Evolutionary conservation across 2,888 invertebrate species (phyloP).

Genomic region (Callyntrura sp.): DNA sequence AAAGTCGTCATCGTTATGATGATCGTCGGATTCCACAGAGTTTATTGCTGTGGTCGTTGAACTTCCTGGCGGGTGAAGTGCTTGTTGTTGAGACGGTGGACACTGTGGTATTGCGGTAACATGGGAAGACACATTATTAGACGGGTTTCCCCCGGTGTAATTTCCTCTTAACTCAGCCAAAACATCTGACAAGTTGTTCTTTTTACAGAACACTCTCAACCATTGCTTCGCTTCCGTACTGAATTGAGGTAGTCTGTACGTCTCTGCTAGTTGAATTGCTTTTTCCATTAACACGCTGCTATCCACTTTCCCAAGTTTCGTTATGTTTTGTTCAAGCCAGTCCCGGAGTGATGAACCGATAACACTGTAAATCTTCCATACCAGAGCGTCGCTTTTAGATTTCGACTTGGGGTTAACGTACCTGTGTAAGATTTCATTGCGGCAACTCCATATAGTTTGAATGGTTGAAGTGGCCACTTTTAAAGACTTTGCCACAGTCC

Average conservation of each 20-base stretch:
- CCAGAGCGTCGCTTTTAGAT: conserved; percentile 44
- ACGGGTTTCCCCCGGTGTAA: background rate
- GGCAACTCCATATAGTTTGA: conserved; percentile 77
- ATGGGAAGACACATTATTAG: background rate
- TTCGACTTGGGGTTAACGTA: conserved; percentile 59
- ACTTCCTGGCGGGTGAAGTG: background rate
- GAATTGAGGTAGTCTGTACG: conserved; percentile 43
- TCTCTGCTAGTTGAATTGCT: conserved; percentile 49
- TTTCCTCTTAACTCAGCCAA: background rate
- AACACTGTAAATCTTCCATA: conserved; percentile 68
- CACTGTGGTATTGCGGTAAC: background rate
- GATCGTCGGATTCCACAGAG: conserved; percentile 7
- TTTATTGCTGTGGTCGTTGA: background rate
- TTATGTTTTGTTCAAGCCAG: conserved; percentile 45
- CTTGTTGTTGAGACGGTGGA: background rate
- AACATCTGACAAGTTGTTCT: conserved; percentile 6
- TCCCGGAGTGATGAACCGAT: conserved; percentile 52
- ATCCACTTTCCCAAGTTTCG: background rate
- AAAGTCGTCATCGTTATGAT: background rate
- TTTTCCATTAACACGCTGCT: conserved; percentile 26
- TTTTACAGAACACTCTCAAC: conserved; percentile 53
- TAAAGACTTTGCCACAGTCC: conserved; percentile 67
- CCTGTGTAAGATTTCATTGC: conserved; percentile 63
- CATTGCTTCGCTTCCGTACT: conserved; percentile 26
- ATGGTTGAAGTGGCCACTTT: conserved; percentile 67